Percentiles rank a stretch among this genome's conserved stretches.
phyloP scores from a whole-genome alignment of 2,888 invertebrate species.

The Archips xylosteana region DNA sequence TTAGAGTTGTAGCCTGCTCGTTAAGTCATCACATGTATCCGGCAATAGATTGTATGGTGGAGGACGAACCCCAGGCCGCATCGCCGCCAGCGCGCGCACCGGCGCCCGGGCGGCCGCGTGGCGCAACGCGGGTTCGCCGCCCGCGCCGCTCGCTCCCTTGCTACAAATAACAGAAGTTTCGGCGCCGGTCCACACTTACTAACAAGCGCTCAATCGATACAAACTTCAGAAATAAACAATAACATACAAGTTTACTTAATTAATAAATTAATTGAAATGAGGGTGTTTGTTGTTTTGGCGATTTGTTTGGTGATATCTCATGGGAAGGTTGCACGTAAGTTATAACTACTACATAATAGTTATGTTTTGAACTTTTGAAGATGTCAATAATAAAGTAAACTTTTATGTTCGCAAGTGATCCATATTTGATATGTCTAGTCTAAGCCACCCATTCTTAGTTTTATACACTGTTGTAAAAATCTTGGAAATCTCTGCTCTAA shows the following conservation, averaged over 20 bases:
- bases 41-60: background rate
- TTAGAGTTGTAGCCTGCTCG: background rate
- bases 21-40: background rate
- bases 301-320: slow-evolving; percentile 61
- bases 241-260: background rate
- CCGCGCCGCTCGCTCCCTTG: slow-evolving; percentile 56
- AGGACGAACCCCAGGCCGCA: background rate
- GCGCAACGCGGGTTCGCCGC: slow-evolving; percentile 39
- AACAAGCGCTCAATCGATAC: slow-evolving; percentile 57
- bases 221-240: slow-evolving; percentile 43
- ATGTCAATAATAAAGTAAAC: background rate
- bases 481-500: background rate
- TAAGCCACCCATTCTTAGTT: too few species aligned
- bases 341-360: background rate
- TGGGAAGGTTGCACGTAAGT: slow-evolving; percentile 77
- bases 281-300: slow-evolving; percentile 62
- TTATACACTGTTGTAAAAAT: too few species aligned
- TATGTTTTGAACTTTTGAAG: background rate
- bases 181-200: slow-evolving; percentile 71
- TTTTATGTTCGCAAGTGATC: too few species aligned
- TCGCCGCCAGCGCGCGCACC: too few species aligned
- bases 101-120: slow-evolving; percentile 18
- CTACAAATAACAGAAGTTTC: slow-evolving; percentile 77
- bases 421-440: too few species aligned
- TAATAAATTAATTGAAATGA: slow-evolving; percentile 56